Evolutionary conservation across 2,888 invertebrate genomes (phyloP), one percentile per base, ranked within the genome.

Genomic region (Lasioglossum villosulum): DNA sequence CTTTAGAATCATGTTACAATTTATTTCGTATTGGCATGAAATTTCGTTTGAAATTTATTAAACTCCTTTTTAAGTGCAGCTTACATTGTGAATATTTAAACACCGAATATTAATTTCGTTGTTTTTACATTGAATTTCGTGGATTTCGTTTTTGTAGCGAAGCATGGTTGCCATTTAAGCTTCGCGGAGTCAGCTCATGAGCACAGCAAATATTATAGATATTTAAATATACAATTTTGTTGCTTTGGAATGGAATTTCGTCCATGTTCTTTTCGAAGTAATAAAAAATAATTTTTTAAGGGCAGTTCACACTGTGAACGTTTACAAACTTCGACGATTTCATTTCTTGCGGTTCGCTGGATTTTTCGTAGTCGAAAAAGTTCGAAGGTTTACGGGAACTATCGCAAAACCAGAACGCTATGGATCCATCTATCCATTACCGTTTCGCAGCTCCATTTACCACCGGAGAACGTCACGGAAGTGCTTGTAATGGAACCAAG

Each of bases 381-480:
- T 52, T n/a, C 8, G 23, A 59, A 59, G 59, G 59, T 27, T 59
- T 59, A 30, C 70, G 10, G 27, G 39, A 23, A 19, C 74, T 19
- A 34, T 34, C 8, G 66, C 66, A n/a, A 71, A 71, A 71, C 30
- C 45, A 63, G 68, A 10, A 68, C 27, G 74, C 63, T 74, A 77
- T 23, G 70, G 56, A 37, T 74, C 72, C 59, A 63, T 74, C 74
- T 63, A 82, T 84, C 83, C 77, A 84, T 84, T 82, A 82, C 59
- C 70, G 78, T 74, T 42, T 73, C 59, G 74, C 45, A 52, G 72
- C 70, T 74, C 73, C 81, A 77, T 81, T 81, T 56, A 76, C 56
- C 63, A 23, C 19, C 37, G 68, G 37, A 8, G 68, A 81, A 72
- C 80, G 80, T 76, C 75, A 52, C 72, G 72, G 77, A 72, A 52